Conservation (phyloP, 2,797 vertebrate genomes). For the Anisognathus igniventris region DNA sequence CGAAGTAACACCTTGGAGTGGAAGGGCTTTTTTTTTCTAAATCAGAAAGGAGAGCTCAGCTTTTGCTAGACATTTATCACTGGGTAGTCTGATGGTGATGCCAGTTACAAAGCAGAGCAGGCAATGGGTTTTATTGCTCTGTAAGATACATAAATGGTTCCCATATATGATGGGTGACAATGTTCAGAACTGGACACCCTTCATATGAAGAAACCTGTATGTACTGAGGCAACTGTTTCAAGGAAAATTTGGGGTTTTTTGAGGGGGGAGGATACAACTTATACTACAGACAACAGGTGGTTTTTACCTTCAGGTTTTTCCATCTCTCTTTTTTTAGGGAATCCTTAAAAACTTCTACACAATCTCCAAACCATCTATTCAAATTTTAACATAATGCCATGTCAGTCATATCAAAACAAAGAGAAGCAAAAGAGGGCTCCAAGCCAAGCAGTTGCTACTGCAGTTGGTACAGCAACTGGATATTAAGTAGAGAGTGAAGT, state of each 20-base stretch:
- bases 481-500: neutral
- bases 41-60: neutral
- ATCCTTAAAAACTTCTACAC: neutral
- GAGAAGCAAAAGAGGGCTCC: neutral
- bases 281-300: neutral
- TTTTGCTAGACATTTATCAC: neutral
- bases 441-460: conserved; percentile 61
- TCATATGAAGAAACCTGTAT: neutral
- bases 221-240: neutral
- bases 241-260: neutral
- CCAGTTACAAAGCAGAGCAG: neutral
- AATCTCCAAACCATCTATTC: neutral
- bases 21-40: neutral
- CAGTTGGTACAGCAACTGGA: conserved; percentile 69
- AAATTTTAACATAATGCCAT: neutral
- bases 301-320: neutral
- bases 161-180: neutral
- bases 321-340: neutral
- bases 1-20: neutral
- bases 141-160: neutral
- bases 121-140: neutral
- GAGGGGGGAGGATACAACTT: accelerated
- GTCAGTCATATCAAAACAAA: conserved; percentile 41
- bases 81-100: neutral
- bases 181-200: neutral